These are phyloP conservation scores for Diadegma fenestrale DNA, from an alignment of 2,888 invertebrate species.

Conservation along the genomic window DNA sequence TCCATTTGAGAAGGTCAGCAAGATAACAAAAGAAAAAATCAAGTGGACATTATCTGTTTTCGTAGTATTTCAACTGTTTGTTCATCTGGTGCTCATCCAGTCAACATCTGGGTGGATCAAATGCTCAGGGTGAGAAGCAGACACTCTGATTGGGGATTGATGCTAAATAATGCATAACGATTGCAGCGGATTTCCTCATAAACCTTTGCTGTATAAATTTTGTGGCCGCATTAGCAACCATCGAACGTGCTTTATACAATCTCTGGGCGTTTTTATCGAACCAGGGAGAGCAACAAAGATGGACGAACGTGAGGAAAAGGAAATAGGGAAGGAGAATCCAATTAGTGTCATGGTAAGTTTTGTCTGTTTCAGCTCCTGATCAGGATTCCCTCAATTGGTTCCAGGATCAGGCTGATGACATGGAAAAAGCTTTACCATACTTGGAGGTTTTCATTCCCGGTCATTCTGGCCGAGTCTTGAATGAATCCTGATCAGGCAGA, in stretches of 20 bases:
- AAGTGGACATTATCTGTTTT: constrained; percentile 40
- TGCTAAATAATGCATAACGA: constrained; percentile 12
- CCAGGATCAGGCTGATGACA: no score
- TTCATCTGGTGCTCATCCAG: constrained; percentile 7
- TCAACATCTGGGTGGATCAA: background rate
- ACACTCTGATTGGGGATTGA: background rate
- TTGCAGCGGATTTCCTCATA: constrained; percentile 10
- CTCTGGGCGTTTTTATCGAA: background rate
- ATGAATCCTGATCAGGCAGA: no score
- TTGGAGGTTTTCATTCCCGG: no score
- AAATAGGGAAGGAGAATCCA: background rate
- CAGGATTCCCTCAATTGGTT: no score
- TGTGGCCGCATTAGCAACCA: background rate
- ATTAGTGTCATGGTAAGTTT: background rate
- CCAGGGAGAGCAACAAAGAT: background rate
- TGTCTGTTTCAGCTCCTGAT: no score
- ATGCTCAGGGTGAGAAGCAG: background rate
- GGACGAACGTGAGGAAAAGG: background rate
- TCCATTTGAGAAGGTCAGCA: constrained; percentile 29
- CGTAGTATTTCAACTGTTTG: constrained; percentile 5
- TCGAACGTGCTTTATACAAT: background rate
- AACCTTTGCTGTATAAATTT: background rate
- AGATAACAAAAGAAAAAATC: constrained; percentile 23
- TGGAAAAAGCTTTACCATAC: no score
- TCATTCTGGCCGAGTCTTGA: no score